These are phyloP conservation scores for Microtus richardsoni DNA, from an alignment of 2,113 vertebrate genomes.

Conservation along the genomic window DNA sequence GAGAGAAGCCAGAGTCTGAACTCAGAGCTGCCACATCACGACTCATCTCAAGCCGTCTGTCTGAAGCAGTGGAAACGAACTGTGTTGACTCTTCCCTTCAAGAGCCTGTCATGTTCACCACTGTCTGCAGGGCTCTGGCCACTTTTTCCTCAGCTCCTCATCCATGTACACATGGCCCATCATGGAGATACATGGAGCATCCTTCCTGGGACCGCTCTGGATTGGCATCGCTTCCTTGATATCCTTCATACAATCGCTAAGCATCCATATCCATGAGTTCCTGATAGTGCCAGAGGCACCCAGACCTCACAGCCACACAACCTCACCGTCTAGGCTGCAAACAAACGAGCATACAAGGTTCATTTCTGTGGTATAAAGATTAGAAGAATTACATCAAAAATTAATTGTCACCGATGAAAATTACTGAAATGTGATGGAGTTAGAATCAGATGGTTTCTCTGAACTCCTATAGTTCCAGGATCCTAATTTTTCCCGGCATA, in stretches of 20 bases:
- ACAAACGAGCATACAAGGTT: accelerated
- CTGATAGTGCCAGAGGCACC: no score
- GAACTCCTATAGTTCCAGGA: slow-evolving; percentile 76
- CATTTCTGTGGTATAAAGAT: background rate
- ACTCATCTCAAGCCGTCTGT: background rate
- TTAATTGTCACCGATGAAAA: slow-evolving; percentile 60
- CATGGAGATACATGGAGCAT: background rate
- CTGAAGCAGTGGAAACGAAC: background rate
- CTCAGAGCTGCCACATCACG: no score
- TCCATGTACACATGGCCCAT: no score
- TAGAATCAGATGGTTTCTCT: slow-evolving; percentile 74
- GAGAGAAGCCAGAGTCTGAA: accelerated
- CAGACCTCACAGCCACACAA: background rate
- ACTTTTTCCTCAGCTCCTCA: background rate
- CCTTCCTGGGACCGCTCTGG: background rate
- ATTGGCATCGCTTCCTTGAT: background rate
- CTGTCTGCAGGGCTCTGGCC: accelerated
- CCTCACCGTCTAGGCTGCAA: no score
- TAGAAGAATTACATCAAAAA: slow-evolving; percentile 21
- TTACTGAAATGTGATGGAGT: slow-evolving; percentile 52
- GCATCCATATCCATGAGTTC: no score
- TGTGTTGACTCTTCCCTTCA: background rate
- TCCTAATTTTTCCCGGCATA: slow-evolving; percentile 80
- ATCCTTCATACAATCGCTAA: background rate
- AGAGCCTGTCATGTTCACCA: accelerated